Percentiles rank a stretch among this genome's conserved stretches.
phyloP scores from a whole-genome alignment of 2,888 invertebrate species.

The Drosophila paranaensis region DNA sequence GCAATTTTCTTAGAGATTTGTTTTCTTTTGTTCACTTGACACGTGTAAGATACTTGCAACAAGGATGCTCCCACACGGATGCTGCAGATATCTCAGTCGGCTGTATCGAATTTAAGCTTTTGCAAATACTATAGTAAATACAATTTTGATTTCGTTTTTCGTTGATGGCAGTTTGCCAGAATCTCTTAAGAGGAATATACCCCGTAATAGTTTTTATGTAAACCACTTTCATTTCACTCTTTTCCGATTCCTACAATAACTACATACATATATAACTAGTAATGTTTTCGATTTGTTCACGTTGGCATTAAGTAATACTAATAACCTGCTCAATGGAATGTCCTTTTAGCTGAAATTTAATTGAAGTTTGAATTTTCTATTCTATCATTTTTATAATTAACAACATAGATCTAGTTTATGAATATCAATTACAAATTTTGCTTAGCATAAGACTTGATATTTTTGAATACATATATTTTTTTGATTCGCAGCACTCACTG shows the following conservation, averaged over 20 bases:
- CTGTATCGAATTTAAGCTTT: conserved; percentile 17
- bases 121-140: conserved; percentile 12
- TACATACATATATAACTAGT: conserved; percentile 20
- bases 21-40: conserved; percentile 23
- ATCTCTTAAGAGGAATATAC: background rate
- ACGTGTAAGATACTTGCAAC: conserved; percentile 37
- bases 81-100: conserved; percentile 12
- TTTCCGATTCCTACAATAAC: conserved; percentile 32
- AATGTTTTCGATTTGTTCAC: conserved; percentile 42
- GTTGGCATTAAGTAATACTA: conserved; percentile 68
- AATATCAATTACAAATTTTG: conserved; percentile 16
- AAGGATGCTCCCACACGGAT: conserved; percentile 7
- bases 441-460: conserved; percentile 33
- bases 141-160: conserved; percentile 13
- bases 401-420: conserved; percentile 32
- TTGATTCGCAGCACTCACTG: conserved; percentile 34
- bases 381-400: conserved; percentile 35
- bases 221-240: conserved; percentile 39
- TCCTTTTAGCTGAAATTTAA: conserved; percentile 68
- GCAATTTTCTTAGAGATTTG: conserved; percentile 35
- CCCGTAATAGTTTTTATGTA: conserved; percentile 14
- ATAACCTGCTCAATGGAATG: conserved; percentile 75
- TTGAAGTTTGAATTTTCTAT: conserved; percentile 44
- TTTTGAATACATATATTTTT: conserved; percentile 15
- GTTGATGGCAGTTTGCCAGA: conserved; percentile 1